Percentiles rank a stretch among this genome's conserved stretches.
These are phyloP conservation scores for Eulemur coronatus DNA, from an alignment of 2,797 vertebrate species.

Conservation along the genomic window DNA sequence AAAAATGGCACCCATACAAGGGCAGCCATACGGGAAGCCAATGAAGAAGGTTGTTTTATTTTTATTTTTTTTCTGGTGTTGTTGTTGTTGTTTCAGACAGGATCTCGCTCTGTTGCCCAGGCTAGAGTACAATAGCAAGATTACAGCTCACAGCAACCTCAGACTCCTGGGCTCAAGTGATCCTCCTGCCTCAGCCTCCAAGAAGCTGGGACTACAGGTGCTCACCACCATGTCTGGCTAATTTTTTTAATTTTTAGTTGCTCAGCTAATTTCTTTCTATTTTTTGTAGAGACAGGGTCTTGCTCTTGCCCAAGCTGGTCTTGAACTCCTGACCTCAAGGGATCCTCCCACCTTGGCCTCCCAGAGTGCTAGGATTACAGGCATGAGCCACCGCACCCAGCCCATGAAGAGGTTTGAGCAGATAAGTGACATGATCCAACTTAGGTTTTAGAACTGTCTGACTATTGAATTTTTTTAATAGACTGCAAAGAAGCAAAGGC, in stretches of 20 bases:
- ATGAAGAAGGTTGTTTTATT: background rate
- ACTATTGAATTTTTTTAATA: background rate
- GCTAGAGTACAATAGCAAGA: background rate
- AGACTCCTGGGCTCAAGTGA: background rate
- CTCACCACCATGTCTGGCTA: background rate
- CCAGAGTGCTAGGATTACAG: background rate
- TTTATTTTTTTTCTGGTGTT: too few species aligned
- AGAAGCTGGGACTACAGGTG: background rate
- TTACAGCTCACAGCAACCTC: background rate
- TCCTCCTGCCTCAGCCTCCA: background rate
- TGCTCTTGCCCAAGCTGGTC: background rate
- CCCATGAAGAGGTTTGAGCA: background rate
- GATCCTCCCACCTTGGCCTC: background rate
- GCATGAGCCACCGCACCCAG: rapidly evolving
- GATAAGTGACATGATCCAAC: background rate
- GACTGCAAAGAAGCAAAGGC: background rate
- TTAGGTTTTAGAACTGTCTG: background rate
- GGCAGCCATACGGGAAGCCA: background rate
- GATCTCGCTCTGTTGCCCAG: background rate
- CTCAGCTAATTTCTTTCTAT: background rate
- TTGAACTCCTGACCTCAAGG: background rate
- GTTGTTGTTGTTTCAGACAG: background rate
- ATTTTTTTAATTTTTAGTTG: background rate
- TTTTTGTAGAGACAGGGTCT: background rate
- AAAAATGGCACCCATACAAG: background rate